phyloP scores from a whole-genome alignment of 2,888 invertebrate species.

The Macrosiphum euphorbiae region DNA sequence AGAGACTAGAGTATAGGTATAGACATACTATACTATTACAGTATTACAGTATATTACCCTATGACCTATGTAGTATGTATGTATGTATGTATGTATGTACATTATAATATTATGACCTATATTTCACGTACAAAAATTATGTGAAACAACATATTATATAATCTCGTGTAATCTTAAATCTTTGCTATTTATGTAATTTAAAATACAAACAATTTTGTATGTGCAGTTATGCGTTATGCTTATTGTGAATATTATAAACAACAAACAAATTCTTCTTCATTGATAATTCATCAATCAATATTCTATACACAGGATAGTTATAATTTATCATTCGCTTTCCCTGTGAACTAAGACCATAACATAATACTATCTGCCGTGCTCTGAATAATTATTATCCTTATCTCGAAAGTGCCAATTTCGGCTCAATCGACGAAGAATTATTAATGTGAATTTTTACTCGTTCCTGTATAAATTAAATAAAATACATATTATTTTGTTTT shows the following conservation, averaged over 20 bases:
- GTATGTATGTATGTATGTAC: no score
- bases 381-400: conserved; percentile 42
- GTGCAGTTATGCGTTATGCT: neutral
- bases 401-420: conserved; percentile 37
- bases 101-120: no score
- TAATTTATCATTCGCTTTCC: conserved; percentile 32
- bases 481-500: neutral
- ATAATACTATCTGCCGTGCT: conserved; percentile 24
- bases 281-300: conserved; percentile 37
- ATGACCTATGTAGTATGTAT: neutral
- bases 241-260: neutral
- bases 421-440: neutral
- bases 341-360: conserved; percentile 19
- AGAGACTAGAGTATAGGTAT: neutral
- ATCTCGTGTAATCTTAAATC: neutral
- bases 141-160: neutral
- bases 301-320: conserved; percentile 5
- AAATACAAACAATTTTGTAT: neutral
- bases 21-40: neutral
- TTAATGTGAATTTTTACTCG: neutral
- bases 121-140: neutral
- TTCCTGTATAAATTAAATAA: neutral
- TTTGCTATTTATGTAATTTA: neutral
- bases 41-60: neutral
- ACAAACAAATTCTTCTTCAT: neutral